Conservation (phyloP, 2,113 vertebrate species). For the Myiopsitta monachus region DNA sequence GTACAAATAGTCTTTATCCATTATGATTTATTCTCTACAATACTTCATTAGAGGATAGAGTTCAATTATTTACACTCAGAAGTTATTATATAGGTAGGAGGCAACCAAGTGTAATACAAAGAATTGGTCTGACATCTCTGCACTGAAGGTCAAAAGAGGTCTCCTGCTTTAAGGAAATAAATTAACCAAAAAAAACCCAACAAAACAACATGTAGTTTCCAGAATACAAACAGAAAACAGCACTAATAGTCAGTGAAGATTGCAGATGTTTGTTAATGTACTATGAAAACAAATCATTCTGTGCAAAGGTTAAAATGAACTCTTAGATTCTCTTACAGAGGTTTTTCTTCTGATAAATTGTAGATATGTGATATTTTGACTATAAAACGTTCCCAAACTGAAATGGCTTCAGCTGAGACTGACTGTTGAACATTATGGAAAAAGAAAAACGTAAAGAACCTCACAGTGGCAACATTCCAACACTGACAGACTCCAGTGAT, state of each 20-base stretch:
- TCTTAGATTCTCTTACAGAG: constrained; percentile 63
- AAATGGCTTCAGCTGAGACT: constrained; percentile 70
- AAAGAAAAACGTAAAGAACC: constrained; percentile 67
- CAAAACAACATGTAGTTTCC: constrained; percentile 69
- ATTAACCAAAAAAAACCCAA: constrained; percentile 16
- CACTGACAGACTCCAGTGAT: constrained; percentile 75
- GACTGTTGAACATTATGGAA: constrained; percentile 65
- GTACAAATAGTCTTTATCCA: constrained; percentile 70
- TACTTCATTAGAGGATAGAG: constrained; percentile 80
- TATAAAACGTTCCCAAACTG: constrained; percentile 64
- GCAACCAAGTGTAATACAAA: constrained; percentile 83
- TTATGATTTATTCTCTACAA: constrained; percentile 86
- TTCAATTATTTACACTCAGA: constrained; percentile 83
- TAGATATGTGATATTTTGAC: constrained; percentile 72
- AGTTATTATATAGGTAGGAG: constrained; percentile 82
- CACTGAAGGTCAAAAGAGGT: constrained; percentile 80
- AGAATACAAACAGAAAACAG: constrained; percentile 73
- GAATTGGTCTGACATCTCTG: constrained; percentile 82
- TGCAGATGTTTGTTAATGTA: constrained; percentile 72
- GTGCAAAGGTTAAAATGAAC: constrained; percentile 74
- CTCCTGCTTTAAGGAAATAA: constrained; percentile 76
- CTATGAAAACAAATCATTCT: constrained; percentile 69
- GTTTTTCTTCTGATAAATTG: constrained; percentile 66
- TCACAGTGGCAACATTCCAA: constrained; percentile 78
- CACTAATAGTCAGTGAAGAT: constrained; percentile 70